A percentile compares a stretch with the other conserved stretches of the same genome.
These are phyloP conservation scores for Melanotaenia maccullochi DNA, from an alignment of 2,797 vertebrate species.

Conservation along the genomic window DNA sequence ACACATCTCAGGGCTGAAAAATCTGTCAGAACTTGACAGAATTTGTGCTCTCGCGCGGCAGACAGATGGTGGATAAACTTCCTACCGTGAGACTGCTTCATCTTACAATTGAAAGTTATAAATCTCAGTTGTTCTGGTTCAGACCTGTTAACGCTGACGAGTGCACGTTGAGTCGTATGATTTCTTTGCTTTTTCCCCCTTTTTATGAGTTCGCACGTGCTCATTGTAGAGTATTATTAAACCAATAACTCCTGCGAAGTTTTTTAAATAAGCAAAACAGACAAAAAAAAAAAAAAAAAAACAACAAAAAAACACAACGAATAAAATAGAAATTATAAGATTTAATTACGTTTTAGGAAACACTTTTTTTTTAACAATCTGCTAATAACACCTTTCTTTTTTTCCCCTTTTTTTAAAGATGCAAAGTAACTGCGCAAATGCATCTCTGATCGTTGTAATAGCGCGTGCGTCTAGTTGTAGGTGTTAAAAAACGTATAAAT, in stretches of 20 bases:
- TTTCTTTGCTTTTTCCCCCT: background rate
- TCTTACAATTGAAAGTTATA: background rate
- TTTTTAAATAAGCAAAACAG: background rate
- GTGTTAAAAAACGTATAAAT: constrained; percentile 7
- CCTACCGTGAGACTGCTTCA: background rate
- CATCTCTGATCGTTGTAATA: background rate
- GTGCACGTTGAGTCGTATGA: background rate
- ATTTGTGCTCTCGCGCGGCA: background rate
- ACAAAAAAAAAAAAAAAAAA: background rate
- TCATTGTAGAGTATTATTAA: constrained; percentile 7
- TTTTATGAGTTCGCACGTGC: constrained; percentile 39
- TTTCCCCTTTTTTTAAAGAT: background rate
- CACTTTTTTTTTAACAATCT: background rate
- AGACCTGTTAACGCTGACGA: constrained; percentile 2
- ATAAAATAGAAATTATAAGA: background rate
- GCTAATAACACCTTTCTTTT: background rate
- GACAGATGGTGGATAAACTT: background rate
- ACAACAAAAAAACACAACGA: background rate
- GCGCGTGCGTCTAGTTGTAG: background rate
- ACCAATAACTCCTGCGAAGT: background rate
- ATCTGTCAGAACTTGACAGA: background rate
- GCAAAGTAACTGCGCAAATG: background rate
- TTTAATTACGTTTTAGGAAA: background rate
- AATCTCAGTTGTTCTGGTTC: background rate
- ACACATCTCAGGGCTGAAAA: background rate